phyloP scores from a whole-genome alignment of 92 coral and sea anemone genomes.

The Pocillopora meandrina region DNA sequence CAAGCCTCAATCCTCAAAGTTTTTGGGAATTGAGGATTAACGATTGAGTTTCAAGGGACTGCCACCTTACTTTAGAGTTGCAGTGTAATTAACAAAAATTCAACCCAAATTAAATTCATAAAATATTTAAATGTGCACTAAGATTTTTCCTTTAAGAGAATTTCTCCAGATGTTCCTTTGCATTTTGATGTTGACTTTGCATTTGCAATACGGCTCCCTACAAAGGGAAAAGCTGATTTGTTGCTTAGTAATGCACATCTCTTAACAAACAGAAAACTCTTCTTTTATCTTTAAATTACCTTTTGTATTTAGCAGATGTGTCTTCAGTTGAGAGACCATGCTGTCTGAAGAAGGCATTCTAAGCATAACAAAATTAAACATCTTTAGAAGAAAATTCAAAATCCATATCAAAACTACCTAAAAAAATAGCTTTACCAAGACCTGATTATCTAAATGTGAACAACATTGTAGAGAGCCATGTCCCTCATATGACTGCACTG shows the following conservation, averaged over 20 bases:
- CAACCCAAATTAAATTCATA: too few relatives aligned
- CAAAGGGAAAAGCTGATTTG: background rate
- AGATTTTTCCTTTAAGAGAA: too few relatives aligned
- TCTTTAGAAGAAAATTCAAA: background rate
- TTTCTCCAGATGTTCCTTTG: too few relatives aligned
- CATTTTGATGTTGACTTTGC: background rate
- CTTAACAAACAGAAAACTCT: background rate
- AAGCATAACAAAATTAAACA: conserved; percentile 7
- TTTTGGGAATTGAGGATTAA: too few relatives aligned
- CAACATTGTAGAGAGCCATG: too few relatives aligned
- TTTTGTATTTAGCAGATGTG: conserved; percentile 84
- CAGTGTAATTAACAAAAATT: too few relatives aligned
- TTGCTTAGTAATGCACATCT: background rate
- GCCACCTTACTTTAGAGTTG: too few relatives aligned
- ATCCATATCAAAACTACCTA: background rate
- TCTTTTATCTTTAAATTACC: conserved; percentile 53
- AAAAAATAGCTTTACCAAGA: background rate
- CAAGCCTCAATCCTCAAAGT: too few relatives aligned
- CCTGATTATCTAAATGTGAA: too few relatives aligned
- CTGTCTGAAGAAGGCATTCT: conserved; percentile 97
- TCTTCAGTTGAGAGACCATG: conserved; percentile 95
- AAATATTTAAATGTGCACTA: too few relatives aligned
- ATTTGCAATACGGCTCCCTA: background rate
- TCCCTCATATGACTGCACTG: too few relatives aligned
- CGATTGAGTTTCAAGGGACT: too few relatives aligned